A percentile compares a stretch with the other conserved stretches of the same genome.
phyloP scores from a whole-genome alignment of 2,113 vertebrate genomes.

The Clarias macrocephalus region DNA sequence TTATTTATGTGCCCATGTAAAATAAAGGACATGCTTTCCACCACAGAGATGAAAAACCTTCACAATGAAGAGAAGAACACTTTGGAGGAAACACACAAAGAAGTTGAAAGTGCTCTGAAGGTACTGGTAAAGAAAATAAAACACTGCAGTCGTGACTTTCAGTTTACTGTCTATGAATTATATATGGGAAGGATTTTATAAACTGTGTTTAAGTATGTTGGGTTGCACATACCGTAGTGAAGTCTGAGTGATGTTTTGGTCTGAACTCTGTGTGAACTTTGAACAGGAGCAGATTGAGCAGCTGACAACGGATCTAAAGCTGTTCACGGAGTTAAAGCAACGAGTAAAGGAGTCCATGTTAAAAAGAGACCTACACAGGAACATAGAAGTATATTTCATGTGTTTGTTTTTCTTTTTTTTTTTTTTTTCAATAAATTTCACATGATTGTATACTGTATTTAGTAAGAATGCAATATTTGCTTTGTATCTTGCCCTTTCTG shows the following conservation, averaged over 20 bases:
- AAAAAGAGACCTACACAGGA: conserved; percentile 83
- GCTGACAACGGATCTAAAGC: conserved; percentile 75
- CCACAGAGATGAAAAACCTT: conserved; percentile 70
- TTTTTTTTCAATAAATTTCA: not conserved
- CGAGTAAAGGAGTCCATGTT: conserved; percentile 79
- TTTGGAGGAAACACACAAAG: conserved; percentile 69
- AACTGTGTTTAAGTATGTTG: not conserved
- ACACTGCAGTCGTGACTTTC: not conserved
- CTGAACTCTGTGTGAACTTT: conserved; percentile 41
- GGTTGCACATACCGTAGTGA: conserved; percentile 24
- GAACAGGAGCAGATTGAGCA: conserved; percentile 70
- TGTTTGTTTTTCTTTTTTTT: not conserved
- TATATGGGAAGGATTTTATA: not conserved
- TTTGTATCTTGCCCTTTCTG: conserved; percentile 4
- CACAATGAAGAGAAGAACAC: conserved; percentile 72
- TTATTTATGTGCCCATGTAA: not conserved
- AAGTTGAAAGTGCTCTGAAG: conserved; percentile 63
- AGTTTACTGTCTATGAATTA: not conserved
- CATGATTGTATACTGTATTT: not conserved
- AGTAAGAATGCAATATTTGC: not conserved
- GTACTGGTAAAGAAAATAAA: conserved; percentile 38
- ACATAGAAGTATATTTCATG: conserved; percentile 71
- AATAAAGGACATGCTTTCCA: conserved; percentile 16
- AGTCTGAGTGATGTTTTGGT: conserved; percentile 7
- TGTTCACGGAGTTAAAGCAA: conserved; percentile 80